Evolutionary conservation across 2,113 vertebrate genomes (phyloP).

Genomic region (Cygnus atratus): DNA sequence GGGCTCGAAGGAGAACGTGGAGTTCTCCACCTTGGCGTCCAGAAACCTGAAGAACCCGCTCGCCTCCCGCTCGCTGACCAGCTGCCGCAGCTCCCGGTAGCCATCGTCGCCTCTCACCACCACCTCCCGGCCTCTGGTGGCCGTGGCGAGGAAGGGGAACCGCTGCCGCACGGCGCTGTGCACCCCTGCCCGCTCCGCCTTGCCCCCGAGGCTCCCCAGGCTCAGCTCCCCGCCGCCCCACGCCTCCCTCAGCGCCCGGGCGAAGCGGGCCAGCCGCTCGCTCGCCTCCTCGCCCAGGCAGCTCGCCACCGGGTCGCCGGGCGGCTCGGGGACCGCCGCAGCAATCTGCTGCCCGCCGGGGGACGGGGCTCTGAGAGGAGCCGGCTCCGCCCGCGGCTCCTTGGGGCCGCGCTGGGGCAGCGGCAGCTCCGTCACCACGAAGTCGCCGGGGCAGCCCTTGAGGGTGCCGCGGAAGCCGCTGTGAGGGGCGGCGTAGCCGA

Average conservation of each 20-base stretch:
- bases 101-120: conserved; percentile 85
- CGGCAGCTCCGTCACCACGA: conserved; percentile 89
- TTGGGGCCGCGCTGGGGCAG: conserved; percentile 11
- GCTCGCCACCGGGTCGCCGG: no score
- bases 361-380: no score
- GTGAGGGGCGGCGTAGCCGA: conserved; percentile 81
- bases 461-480: conserved; percentile 87
- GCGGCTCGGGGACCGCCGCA: no score
- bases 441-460: conserved; percentile 87
- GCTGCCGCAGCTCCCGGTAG: conserved; percentile 83
- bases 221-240: no score
- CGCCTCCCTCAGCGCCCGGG: no score
- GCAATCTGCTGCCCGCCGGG: no score
- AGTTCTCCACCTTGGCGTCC: conserved; percentile 85
- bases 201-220: no score
- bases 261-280: no score
- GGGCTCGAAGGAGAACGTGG: conserved; percentile 85
- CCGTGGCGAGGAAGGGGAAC: conserved; percentile 89
- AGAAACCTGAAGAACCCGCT: conserved; percentile 90
- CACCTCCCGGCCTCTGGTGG: conserved; percentile 85
- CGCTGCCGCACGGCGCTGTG: conserved; percentile 83
- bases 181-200: no score
- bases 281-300: no score
- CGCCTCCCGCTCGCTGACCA: conserved; percentile 89
- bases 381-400: not conserved